phyloP scores from a whole-genome alignment of 2,797 vertebrate genomes.

The Hylomyscus alleni region DNA sequence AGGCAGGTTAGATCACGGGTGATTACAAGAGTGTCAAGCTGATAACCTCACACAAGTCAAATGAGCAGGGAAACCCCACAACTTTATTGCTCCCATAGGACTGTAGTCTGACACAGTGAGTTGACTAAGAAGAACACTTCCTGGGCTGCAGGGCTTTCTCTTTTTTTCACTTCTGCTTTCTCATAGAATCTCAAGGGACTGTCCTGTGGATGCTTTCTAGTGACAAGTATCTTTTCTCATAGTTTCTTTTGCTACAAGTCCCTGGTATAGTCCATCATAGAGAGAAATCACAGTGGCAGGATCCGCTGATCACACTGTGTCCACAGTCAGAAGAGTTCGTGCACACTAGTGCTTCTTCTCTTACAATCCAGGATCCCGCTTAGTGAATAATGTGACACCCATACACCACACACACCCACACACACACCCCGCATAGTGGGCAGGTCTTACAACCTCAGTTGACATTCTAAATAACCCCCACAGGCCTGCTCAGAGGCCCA shows the following conservation, averaged over 20 bases:
- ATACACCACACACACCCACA: too few relatives aligned
- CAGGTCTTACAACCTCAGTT: background rate
- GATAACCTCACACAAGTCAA: background rate
- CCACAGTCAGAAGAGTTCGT: background rate
- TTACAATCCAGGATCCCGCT: background rate
- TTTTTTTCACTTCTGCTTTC: constrained; percentile 33
- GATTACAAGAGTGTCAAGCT: background rate
- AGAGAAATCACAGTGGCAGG: background rate
- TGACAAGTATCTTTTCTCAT: background rate
- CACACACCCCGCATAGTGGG: too few relatives aligned
- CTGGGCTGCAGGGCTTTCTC: background rate
- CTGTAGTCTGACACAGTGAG: background rate
- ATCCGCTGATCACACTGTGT: background rate
- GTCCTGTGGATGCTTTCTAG: constrained; percentile 32
- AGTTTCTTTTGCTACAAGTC: background rate
- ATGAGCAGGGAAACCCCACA: background rate
- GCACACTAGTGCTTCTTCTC: background rate
- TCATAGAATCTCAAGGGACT: constrained; percentile 21
- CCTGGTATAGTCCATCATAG: background rate
- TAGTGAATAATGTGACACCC: background rate
- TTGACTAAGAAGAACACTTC: background rate
- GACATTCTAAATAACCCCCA: background rate
- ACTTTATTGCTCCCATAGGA: background rate
- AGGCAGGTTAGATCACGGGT: background rate
- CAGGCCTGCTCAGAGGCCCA: background rate